Percentiles rank a stretch among this genome's conserved stretches.
phyloP scores from a whole-genome alignment of 2,888 invertebrate species.

The Drosophila putrida region DNA sequence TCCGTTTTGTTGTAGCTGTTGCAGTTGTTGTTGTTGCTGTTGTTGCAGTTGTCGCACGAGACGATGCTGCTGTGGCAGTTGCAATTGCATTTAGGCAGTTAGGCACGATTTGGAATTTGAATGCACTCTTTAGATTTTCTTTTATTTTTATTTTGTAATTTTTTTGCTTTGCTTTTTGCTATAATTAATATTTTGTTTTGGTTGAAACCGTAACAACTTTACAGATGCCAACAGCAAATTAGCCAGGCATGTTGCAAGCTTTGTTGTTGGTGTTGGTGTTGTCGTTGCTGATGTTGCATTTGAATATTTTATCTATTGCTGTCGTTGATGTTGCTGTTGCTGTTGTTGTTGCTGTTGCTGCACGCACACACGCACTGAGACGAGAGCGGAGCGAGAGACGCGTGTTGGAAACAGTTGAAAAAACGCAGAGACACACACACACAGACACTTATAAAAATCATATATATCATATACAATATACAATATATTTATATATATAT shows the following conservation, averaged over 20 bases:
- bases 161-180: conserved; percentile 34
- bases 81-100: conserved; percentile 63
- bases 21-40: conserved; percentile 21
- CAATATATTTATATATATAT: conserved; percentile 30
- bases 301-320: conserved; percentile 37
- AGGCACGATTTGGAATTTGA: conserved; percentile 79
- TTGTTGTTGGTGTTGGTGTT: conserved; percentile 18
- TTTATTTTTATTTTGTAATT: conserved; percentile 2
- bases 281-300: conserved; percentile 24
- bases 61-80: conserved; percentile 42
- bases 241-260: conserved; percentile 72
- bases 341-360: conserved; percentile 18
- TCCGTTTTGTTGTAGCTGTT: conserved; percentile 61
- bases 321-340: conserved; percentile 17
- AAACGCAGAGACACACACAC: conserved; percentile 42
- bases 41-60: conserved; percentile 19
- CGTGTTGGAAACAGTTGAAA: conserved; percentile 45
- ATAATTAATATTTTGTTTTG: conserved; percentile 40
- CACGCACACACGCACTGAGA: conserved; percentile 18
- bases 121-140: conserved; percentile 54
- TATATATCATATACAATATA: conserved; percentile 49
- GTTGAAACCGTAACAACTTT: conserved; percentile 74
- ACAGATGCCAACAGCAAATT: conserved; percentile 51
- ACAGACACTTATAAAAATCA: conserved; percentile 42
- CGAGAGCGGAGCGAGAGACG: conserved; percentile 27